A percentile compares a stretch with the other conserved stretches of the same genome.
Conservation (phyloP, 2,888 invertebrate genomes). For the Acanthopleura granulata region DNA sequence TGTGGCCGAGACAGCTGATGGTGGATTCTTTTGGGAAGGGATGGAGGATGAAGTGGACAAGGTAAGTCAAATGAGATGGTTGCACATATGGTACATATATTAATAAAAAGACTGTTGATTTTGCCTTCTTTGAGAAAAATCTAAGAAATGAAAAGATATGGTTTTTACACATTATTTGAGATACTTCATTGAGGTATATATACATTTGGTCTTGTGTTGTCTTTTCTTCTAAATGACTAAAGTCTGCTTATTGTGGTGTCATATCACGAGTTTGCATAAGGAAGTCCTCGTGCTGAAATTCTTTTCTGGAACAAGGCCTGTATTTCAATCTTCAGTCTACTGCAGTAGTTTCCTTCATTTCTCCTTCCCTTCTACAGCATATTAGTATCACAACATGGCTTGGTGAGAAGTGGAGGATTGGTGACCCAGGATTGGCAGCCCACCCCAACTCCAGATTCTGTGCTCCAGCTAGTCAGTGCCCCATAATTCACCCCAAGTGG, state of each 20-base stretch:
- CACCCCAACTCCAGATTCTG: conserved; percentile 98
- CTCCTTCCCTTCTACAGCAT: conserved; percentile 31
- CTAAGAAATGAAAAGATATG: too few species aligned
- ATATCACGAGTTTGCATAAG: too few species aligned
- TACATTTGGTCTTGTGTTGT: too few species aligned
- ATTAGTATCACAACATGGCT: conserved; percentile 60
- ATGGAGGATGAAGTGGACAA: conserved; percentile 80
- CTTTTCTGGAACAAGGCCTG: too few species aligned
- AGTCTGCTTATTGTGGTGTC: too few species aligned
- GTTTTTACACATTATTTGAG: too few species aligned
- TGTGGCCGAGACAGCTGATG: conserved; percentile 94
- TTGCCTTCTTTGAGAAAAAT: too few species aligned
- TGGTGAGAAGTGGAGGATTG: conserved; percentile 67
- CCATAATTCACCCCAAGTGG: conserved; percentile 93
- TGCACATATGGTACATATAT: neutral
- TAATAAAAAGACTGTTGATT: too few species aligned
- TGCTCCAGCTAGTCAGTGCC: conserved; percentile 94
- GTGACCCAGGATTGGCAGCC: conserved; percentile 79
- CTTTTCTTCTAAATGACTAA: too few species aligned
- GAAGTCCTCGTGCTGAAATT: too few species aligned
- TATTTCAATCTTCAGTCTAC: too few species aligned
- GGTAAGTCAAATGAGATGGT: conserved; percentile 19
- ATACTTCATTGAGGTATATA: neutral
- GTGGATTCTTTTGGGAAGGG: conserved; percentile 98
- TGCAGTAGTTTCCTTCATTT: neutral